Evolutionary conservation across 1,140 invertebrate genomes (phyloP), one percentile per base, ranked within the genome.

Genomic region (Lepidostoma basale): DNA sequence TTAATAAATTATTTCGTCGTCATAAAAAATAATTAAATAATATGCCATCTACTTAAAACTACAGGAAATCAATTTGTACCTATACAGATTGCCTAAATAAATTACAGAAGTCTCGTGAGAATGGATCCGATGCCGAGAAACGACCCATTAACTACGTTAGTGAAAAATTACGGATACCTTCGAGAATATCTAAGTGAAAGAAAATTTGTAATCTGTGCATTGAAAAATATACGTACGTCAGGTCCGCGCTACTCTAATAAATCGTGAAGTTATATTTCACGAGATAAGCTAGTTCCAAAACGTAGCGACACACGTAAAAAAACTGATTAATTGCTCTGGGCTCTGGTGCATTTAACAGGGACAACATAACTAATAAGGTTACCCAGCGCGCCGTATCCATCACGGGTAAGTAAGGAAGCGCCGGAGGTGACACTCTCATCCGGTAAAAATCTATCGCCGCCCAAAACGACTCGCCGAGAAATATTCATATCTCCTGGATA

Each of bases 241-340:
- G 42, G 33, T n/a, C n/a, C 33, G 56, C 33, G 56, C 22, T 59
- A 14, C 20, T 59, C 49, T 71, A 67, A 71, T 67, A 71, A 71
- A 71, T 71, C 44, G 66, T 71, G 65, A 45, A 54, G 52, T 63
- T n/a, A 72, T 72, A 72, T 68, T 68, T 72, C 67, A 72, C 56
- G 58, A 68, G 70, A 72, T 72, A 72, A 70, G 60, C 62, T 10
- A 59, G 54, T 20, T 60, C 54, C 60, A 62, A 64, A 69, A 42
- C 62, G 54, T 39, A 56, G 36, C 67, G 67, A 36, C 39, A 62
- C 52, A 30, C 16, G 62, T 10, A 64, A 71, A 72, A 72, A 72
- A 72, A 36, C 70, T 72, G 70, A 72, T 72, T 72, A 72, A 72
- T 72, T 72, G 62, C 70, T 58, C 39, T 40, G 62, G 62, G 70